Conservation (phyloP, 2,113 vertebrate genomes). For the Melospiza melodia region DNA sequence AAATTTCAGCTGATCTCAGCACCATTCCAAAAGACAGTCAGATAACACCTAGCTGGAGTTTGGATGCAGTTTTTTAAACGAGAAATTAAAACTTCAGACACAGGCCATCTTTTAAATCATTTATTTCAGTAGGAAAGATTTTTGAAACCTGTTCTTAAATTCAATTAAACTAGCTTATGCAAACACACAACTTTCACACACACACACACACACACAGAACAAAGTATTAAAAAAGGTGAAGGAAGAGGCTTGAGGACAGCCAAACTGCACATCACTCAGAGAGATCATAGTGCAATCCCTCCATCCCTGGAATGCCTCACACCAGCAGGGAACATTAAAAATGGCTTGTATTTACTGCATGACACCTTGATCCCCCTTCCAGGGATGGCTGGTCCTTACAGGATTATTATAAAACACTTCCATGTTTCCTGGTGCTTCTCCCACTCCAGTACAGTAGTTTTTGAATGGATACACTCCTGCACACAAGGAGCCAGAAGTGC, state of each 20-base stretch:
- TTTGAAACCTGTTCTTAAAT: conserved; percentile 77
- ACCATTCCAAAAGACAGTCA: not conserved
- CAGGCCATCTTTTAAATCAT: conserved; percentile 72
- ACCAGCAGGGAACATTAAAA: conserved; percentile 32
- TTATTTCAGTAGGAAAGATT: conserved; percentile 84
- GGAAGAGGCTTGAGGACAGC: conserved; percentile 69
- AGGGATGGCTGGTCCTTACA: not conserved
- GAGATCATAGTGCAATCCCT: conserved; percentile 86
- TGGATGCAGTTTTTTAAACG: not conserved
- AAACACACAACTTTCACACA: conserved; percentile 76
- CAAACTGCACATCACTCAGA: conserved; percentile 83
- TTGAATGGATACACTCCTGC: not conserved
- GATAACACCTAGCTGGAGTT: not conserved
- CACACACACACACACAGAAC: conserved; percentile 52
- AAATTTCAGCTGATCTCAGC: not conserved
- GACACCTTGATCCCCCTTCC: not conserved
- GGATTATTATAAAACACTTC: not conserved
- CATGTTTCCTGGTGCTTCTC: not conserved
- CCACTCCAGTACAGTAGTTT: not conserved
- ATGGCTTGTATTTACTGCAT: conserved; percentile 63
- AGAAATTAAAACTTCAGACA: conserved; percentile 56
- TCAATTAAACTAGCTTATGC: conserved; percentile 74
- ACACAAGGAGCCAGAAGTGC: not conserved
- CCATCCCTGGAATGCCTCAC: not conserved
- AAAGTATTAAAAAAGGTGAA: conserved; percentile 60